These are phyloP conservation scores for Garrulus glandarius DNA, from an alignment of 2,797 vertebrate species.

Conservation along the genomic window DNA sequence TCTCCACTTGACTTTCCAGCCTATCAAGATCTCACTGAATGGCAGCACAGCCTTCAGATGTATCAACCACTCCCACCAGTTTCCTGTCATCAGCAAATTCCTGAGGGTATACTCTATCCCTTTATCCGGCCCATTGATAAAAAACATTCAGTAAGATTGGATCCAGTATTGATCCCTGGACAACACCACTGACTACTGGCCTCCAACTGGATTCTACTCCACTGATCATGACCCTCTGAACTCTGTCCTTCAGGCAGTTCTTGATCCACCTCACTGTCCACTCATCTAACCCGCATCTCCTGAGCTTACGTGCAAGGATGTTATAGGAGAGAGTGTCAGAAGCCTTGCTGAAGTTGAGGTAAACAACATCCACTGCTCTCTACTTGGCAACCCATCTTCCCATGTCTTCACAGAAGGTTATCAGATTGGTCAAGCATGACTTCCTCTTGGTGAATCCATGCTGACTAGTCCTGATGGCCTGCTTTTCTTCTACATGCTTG, in stretches of 20 bases:
- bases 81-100: not conserved
- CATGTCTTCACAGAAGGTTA: not conserved
- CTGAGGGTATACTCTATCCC: not conserved
- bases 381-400: too few relatives aligned
- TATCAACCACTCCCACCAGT: not conserved
- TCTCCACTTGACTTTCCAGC: not conserved
- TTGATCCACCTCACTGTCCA: not conserved
- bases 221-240: not conserved
- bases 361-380: not conserved
- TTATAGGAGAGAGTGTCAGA: not conserved
- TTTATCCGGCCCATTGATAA: not conserved
- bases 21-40: not conserved
- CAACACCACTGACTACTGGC: not conserved
- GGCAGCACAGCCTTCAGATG: not conserved
- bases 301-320: not conserved
- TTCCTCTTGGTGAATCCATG: not conserved
- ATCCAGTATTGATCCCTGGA: not conserved
- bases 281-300: not conserved
- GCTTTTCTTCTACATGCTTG: not conserved
- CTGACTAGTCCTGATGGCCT: not conserved
- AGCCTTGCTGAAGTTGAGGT: not conserved
- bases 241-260: not conserved
- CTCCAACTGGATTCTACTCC: not conserved
- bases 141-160: not conserved
- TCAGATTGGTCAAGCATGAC: not conserved